Evolutionary conservation across 1,140 invertebrate genomes (phyloP), one percentile per base, ranked within the genome.

Genomic region (Agrypnia vestita): DNA sequence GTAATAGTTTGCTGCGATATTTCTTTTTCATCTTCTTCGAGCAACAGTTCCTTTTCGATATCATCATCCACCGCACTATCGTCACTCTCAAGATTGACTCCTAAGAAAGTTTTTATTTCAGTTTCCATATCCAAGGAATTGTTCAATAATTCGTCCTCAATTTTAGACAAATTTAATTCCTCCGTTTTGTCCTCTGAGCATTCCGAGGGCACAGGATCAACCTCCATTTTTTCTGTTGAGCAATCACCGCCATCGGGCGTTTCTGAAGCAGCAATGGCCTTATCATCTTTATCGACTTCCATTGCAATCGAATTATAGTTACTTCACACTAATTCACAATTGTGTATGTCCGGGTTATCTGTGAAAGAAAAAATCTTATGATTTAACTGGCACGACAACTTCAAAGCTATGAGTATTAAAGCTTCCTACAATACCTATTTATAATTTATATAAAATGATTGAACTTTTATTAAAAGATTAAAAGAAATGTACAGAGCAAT

Each of bases 131-230:
- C 62, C 43, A 67, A 46, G 13, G 62, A 67, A 46, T 67, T 43
- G 7, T 67, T 72, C n/a, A 72, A 49, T n/a, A 72, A 15, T n/a
- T 72, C 69, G 11, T 72, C 69, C 25, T 72, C 69, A 8, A 35
- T 72, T 72, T 72, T n/a, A 47, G 17, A 25, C 19, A 72, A 72
- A 67, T 44, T 46, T 6, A n/a, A 9, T 47, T n/a, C 53, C n/a
- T 56, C 53, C n/a, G 17, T 56, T 56, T 56, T 56, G 11, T 56
- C n/a, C 53, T 59, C 55, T 21, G 21, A 11, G 55, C 17, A 11
- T 59, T 59, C 55, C 15, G 15, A 17, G 21, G 17, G 10, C 55
- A 59, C 8, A 35, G 25, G 1, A 8, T 59, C 21, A 8, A 10
- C 55, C 21, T 17, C 3, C 15, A 17, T 7, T 59, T 53, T 53